Percentiles rank a stretch among this genome's conserved stretches.
These are phyloP conservation scores for Trachythela sp. DNA, from an alignment of 64 coral and sea anemone species.

Conservation along the genomic window DNA sequence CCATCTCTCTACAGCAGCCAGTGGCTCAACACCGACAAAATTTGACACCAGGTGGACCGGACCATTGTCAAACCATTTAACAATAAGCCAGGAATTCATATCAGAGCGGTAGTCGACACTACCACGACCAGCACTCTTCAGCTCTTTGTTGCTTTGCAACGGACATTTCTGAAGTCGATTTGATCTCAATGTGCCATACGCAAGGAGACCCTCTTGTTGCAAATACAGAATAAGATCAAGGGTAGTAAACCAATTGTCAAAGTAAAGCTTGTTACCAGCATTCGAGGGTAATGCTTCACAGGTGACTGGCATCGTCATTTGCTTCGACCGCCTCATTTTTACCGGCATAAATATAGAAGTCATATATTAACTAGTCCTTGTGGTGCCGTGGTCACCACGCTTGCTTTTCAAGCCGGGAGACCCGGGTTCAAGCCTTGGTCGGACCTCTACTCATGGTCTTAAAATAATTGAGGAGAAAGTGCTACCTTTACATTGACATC, in stretches of 20 bases:
- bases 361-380: too few relatives aligned
- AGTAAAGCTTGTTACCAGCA: background rate
- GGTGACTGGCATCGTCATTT: background rate
- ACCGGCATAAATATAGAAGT: background rate
- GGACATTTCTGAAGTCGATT: slow-evolving; percentile 3
- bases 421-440: too few relatives aligned
- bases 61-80: too few relatives aligned
- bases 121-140: background rate
- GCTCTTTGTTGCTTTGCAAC: background rate
- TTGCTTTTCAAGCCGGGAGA: too few relatives aligned
- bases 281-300: background rate
- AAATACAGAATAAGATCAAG: background rate
- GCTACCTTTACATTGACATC: too few relatives aligned
- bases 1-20: background rate
- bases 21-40: background rate
- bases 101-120: background rate
- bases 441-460: too few relatives aligned
- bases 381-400: too few relatives aligned
- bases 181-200: background rate
- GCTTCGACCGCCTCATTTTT: background rate
- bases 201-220: background rate
- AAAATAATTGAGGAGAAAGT: too few relatives aligned
- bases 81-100: background rate
- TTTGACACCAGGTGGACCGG: background rate
- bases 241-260: background rate